Conservation (phyloP, 2,797 vertebrate species). For the Rhinophrynus dorsalis region DNA sequence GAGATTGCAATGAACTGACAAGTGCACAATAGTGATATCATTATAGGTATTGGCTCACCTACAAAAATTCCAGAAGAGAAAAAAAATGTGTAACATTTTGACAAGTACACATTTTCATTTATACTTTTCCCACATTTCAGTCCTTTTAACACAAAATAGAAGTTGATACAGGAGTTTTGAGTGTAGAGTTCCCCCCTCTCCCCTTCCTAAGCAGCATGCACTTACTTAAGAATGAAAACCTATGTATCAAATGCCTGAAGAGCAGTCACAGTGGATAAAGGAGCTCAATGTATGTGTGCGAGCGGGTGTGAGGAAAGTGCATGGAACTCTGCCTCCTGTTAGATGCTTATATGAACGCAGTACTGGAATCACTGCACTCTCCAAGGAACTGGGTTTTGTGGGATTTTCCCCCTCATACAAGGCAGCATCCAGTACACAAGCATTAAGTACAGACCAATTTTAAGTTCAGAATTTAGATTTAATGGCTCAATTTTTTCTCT, state of each 20-base stretch:
- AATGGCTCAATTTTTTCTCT: slow-evolving; percentile 13
- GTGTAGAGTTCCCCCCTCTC: neutral
- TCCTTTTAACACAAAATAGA: neutral
- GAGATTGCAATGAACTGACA: too few species aligned
- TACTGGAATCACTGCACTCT: neutral
- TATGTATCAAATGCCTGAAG: neutral
- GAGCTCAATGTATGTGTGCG: neutral
- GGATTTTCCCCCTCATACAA: neutral
- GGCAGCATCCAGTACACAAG: neutral
- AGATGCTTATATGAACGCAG: neutral
- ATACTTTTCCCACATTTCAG: too few species aligned
- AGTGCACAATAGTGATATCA: too few species aligned
- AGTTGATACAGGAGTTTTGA: neutral
- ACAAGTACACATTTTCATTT: too few species aligned
- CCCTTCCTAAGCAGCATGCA: neutral
- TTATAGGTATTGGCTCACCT: too few species aligned
- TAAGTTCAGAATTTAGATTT: slow-evolving; percentile 12
- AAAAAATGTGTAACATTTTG: too few species aligned
- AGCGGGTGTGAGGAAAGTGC: neutral
- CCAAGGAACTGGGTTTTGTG: neutral
- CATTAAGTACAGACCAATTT: neutral
- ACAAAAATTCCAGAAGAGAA: too few species aligned
- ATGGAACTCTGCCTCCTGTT: neutral
- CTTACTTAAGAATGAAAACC: neutral
- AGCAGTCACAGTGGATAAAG: neutral